These are phyloP conservation scores for Anguilla obscura DNA, from an alignment of 2,797 vertebrate genomes.

Conservation along the genomic window DNA sequence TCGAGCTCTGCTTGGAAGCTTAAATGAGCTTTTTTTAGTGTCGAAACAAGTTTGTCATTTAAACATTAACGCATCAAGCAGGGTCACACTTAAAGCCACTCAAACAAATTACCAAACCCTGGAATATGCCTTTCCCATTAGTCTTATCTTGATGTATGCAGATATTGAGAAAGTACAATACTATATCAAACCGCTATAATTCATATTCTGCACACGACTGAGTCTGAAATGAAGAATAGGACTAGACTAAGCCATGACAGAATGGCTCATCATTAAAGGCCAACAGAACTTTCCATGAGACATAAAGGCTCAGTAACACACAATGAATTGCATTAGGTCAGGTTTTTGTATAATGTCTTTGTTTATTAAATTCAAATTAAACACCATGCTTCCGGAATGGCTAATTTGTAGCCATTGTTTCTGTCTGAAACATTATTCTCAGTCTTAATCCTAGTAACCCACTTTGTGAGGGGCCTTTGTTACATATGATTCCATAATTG, in stretches of 20 bases:
- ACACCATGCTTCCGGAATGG: not conserved
- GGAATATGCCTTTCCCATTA: conserved; percentile 6
- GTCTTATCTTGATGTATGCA: conserved; percentile 13
- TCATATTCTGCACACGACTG: conserved; percentile 9
- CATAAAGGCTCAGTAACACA: not conserved
- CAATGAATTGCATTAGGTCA: not conserved
- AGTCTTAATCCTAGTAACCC: not conserved
- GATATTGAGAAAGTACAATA: not conserved
- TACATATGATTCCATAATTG: not conserved
- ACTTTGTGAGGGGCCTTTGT: not conserved
- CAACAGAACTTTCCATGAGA: not conserved
- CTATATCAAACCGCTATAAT: not conserved
- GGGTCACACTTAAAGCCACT: not conserved
- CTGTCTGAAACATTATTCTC: not conserved
- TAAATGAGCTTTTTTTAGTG: not conserved
- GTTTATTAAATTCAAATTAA: not conserved
- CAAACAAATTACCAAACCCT: conserved; percentile 10
- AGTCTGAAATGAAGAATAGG: not conserved
- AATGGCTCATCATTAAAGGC: not conserved
- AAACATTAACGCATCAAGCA: not conserved
- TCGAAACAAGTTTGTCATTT: conserved; percentile 7
- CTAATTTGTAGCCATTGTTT: not conserved
- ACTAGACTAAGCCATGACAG: not conserved
- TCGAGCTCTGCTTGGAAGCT: not conserved
- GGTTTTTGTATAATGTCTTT: conserved; percentile 7